phyloP scores from a whole-genome alignment of 2,113 vertebrate genomes.

The Tenebrosternarchus preto region DNA sequence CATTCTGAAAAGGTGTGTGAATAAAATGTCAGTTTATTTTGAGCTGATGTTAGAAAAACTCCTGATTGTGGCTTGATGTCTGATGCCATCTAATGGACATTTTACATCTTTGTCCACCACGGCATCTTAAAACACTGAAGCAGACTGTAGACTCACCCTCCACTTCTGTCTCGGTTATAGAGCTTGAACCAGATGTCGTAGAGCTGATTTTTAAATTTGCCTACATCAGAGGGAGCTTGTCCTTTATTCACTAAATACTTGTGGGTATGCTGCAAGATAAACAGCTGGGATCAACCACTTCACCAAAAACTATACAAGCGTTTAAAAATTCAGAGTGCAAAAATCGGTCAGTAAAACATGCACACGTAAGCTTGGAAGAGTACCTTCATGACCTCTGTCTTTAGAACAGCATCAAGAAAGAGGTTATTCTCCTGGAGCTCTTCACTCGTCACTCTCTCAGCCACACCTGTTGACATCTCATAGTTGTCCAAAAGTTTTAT shows the following conservation, averaged over 20 bases:
- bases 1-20: too few species aligned
- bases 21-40: not conserved
- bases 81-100: slow-evolving; percentile 20
- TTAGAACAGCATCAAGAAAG: slow-evolving; percentile 79
- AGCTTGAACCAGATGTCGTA: slow-evolving; percentile 86
- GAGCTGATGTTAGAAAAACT: not conserved
- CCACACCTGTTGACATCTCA: slow-evolving; percentile 73
- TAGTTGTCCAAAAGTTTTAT: slow-evolving; percentile 82
- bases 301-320: not conserved
- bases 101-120: not conserved
- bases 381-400: slow-evolving; percentile 83
- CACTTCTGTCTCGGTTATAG: slow-evolving; percentile 74
- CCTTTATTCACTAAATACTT: slow-evolving; percentile 77
- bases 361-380: not conserved
- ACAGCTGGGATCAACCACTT: not conserved
- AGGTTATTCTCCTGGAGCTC: slow-evolving; percentile 73
- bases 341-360: not conserved
- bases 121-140: not conserved
- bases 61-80: not conserved
- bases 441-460: slow-evolving; percentile 76
- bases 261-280: slow-evolving; percentile 74
- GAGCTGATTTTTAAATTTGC: slow-evolving; percentile 81
- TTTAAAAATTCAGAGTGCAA: not conserved
- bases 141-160: slow-evolving; percentile 71
- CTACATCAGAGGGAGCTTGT: slow-evolving; percentile 61